Evolutionary conservation across 2,113 vertebrate species (phyloP).

Genomic region (Nicator chloris): DNA sequence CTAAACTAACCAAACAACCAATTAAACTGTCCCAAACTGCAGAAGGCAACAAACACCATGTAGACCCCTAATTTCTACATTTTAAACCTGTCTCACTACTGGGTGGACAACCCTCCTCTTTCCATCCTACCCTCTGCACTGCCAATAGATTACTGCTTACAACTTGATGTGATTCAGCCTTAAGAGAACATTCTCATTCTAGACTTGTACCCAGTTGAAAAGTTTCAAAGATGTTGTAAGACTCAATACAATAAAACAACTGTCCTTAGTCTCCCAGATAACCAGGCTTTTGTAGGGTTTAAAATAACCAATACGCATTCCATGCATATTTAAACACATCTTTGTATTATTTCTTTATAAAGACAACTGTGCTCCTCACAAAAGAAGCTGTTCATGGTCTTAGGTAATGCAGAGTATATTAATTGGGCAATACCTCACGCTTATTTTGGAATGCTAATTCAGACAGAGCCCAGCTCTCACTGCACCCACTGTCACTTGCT

Average conservation of each 20-base stretch:
- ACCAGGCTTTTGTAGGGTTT: neutral
- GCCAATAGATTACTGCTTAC: neutral
- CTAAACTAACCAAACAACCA: neutral
- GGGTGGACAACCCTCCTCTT: neutral
- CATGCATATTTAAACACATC: neutral
- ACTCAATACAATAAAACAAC: neutral
- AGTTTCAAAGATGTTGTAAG: neutral
- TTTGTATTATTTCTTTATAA: neutral
- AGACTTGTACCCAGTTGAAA: neutral
- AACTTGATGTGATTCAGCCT: neutral
- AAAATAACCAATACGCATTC: neutral
- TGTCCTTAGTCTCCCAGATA: neutral
- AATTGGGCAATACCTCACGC: neutral
- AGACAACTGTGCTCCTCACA: neutral
- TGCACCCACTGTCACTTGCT: neutral
- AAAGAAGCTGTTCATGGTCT: neutral
- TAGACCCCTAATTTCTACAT: neutral
- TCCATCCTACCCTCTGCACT: neutral
- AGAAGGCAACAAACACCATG: neutral
- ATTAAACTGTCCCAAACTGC: rapidly evolving
- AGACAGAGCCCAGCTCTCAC: neutral
- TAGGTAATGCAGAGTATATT: neutral
- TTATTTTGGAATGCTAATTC: neutral
- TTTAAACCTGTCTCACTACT: neutral
- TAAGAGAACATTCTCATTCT: neutral